Evolutionary conservation across 2,888 invertebrate species (phyloP).

Genomic region (Cartodere bifasciata): DNA sequence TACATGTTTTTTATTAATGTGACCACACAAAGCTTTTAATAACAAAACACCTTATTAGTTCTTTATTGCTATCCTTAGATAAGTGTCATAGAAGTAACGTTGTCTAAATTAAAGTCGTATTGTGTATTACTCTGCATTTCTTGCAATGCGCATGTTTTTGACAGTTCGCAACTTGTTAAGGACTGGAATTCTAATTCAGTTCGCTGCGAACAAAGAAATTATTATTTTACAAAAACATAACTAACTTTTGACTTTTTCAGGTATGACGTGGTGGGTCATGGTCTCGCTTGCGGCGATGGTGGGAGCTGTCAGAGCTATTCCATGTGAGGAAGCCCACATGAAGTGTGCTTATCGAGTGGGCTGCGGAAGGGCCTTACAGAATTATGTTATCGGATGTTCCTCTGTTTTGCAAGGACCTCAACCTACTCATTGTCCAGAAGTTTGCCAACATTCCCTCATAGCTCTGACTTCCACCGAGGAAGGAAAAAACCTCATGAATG

Average conservation of each 20-base stretch:
- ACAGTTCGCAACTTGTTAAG: too few species aligned
- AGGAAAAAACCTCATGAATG: slow-evolving; percentile 64
- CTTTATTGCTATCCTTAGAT: too few species aligned
- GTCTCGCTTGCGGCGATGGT: slow-evolving; percentile 29
- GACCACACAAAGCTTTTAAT: too few species aligned
- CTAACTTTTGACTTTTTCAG: slow-evolving; percentile 20
- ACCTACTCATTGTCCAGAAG: slow-evolving; percentile 48
- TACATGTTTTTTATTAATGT: too few species aligned
- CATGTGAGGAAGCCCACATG: slow-evolving; percentile 55
- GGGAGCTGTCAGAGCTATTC: slow-evolving; percentile 23
- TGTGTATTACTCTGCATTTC: too few species aligned
- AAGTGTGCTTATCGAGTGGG: slow-evolving; percentile 65
- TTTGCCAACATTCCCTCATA: slow-evolving; percentile 65
- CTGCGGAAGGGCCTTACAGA: slow-evolving; percentile 64
- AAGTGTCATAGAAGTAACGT: too few species aligned
- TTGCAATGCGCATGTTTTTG: too few species aligned
- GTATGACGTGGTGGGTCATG: slow-evolving; percentile 35
- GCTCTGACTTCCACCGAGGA: slow-evolving; percentile 68
- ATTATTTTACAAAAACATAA: neutral
- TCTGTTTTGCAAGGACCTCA: slow-evolving; percentile 46
- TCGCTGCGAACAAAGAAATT: too few species aligned
- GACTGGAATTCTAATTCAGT: too few species aligned
- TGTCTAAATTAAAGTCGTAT: too few species aligned
- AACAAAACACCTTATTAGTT: too few species aligned
- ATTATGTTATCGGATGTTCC: slow-evolving; percentile 62